These are phyloP conservation scores for Bombus sylvicola DNA, from an alignment of 1,140 invertebrate genomes.

Conservation along the genomic window DNA sequence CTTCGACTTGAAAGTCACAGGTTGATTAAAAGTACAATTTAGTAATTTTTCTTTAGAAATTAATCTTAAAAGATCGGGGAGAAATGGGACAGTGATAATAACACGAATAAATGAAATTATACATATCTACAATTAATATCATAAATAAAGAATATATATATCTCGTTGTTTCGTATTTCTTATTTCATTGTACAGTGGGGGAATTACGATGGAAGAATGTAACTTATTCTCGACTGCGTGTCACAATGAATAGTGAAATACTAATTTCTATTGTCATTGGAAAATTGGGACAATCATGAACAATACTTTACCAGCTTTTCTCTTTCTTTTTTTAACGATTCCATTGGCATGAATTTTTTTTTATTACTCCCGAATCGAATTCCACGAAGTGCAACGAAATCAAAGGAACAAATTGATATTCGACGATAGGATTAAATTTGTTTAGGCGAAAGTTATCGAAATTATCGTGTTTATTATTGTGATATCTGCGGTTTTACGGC, in stretches of 20 bases:
- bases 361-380: not conserved
- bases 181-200: too few species aligned
- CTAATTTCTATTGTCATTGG: not conserved
- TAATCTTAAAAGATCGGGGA: not conserved
- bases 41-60: not conserved
- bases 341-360: not conserved
- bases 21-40: not conserved
- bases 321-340: not conserved
- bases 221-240: not conserved
- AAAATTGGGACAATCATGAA: not conserved
- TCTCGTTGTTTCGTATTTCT: too few species aligned
- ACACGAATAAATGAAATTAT: too few species aligned
- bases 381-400: not conserved
- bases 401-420: not conserved
- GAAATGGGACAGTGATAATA: too few species aligned
- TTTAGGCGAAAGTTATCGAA: not conserved
- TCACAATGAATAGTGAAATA: too few species aligned
- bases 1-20: not conserved
- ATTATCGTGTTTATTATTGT: too few species aligned
- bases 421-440: not conserved
- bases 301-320: not conserved
- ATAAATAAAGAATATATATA: too few species aligned
- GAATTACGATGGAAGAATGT: not conserved
- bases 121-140: too few species aligned
- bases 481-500: not conserved